phyloP scores from a whole-genome alignment of 2,797 vertebrate species.

The Anguilla marmorata region DNA sequence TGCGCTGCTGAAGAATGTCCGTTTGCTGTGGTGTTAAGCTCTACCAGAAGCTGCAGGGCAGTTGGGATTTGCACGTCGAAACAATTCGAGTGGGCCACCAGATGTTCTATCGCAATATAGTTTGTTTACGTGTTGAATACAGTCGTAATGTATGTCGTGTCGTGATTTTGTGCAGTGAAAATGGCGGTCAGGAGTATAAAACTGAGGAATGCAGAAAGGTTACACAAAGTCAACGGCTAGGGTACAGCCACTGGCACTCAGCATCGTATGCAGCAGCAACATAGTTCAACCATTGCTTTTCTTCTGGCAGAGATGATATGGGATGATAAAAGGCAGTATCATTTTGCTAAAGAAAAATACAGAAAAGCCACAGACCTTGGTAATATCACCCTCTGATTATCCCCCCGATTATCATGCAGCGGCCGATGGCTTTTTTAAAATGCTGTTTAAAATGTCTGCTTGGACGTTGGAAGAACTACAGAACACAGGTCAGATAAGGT shows the following conservation, averaged over 20 bases:
- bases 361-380: too few relatives aligned
- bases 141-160: neutral
- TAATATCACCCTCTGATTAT: too few relatives aligned
- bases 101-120: conserved; percentile 44
- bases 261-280: neutral
- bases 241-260: neutral
- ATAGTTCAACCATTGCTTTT: neutral
- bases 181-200: neutral
- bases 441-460: too few relatives aligned
- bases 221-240: neutral
- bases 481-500: too few relatives aligned
- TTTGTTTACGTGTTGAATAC: neutral
- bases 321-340: too few relatives aligned
- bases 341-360: too few relatives aligned
- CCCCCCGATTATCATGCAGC: too few relatives aligned
- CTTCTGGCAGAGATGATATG: too few relatives aligned
- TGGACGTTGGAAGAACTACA: too few relatives aligned
- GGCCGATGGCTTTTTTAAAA: too few relatives aligned
- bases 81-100: conserved; percentile 46
- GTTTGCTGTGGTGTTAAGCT: neutral
- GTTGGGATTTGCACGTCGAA: conserved; percentile 13
- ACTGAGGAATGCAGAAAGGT: neutral
- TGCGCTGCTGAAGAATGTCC: neutral
- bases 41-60: neutral
- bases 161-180: neutral